Evolutionary conservation across 2,797 vertebrate genomes (phyloP).

Genomic region (Glyptemys insculpta): DNA sequence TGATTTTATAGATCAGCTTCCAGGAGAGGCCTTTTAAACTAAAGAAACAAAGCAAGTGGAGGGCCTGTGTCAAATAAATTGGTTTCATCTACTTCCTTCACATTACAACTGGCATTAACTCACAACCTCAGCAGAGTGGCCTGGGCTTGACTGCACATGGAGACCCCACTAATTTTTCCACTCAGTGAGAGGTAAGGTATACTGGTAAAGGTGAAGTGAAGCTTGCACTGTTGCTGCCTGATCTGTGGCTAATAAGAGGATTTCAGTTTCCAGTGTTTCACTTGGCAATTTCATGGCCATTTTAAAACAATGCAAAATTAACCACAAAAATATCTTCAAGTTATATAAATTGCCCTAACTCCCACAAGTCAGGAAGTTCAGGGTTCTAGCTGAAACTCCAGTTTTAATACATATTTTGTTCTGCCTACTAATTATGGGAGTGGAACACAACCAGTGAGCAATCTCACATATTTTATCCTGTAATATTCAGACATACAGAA

Average conservation of each 20-base stretch:
- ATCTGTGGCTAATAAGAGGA: neutral
- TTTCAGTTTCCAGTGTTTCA: neutral
- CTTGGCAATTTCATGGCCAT: neutral
- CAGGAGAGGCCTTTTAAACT: neutral
- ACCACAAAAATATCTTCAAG: neutral
- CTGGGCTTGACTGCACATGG: neutral
- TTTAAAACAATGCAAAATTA: neutral
- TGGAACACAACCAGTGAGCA: neutral
- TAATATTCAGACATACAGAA: neutral
- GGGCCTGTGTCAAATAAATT: neutral
- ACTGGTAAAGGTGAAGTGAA: neutral
- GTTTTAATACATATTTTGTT: neutral
- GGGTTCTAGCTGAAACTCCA: neutral
- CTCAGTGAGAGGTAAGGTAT: neutral
- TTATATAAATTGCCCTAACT: neutral
- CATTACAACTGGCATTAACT: neutral
- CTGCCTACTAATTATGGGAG: neutral
- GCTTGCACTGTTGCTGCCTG: neutral
- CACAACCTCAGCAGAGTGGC: neutral
- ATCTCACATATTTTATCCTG: neutral
- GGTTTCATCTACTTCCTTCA: conserved; percentile 40
- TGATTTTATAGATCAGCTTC: neutral
- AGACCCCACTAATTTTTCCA: neutral
- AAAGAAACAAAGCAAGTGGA: conserved; percentile 18
- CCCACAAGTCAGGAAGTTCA: neutral